phyloP scores from a whole-genome alignment of 92 coral and sea anemone species.

The Epizoanthus rinbou region DNA sequence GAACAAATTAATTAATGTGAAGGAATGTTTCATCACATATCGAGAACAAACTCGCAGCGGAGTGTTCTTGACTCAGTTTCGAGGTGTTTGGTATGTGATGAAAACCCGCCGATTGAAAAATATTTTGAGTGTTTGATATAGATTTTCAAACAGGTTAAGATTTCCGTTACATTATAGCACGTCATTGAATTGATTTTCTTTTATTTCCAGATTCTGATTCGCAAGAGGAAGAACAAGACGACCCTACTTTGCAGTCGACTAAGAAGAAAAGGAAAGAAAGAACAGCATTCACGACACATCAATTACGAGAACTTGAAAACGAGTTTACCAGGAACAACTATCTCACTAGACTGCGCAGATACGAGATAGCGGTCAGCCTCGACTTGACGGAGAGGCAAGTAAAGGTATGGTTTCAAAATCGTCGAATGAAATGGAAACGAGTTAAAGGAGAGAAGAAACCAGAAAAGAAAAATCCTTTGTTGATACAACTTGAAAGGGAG shows the following conservation, averaged over 20 bases:
- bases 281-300: constrained; percentile 98
- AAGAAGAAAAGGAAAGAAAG: constrained; percentile 93
- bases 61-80: too few species aligned
- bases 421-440: constrained; percentile 98
- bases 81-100: too few species aligned
- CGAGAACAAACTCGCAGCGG: too few species aligned
- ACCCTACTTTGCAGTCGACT: constrained; percentile 13
- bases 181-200: too few species aligned
- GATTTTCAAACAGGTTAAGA: too few species aligned
- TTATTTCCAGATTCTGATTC: constrained; percentile 34
- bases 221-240: constrained; percentile 41
- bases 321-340: constrained; percentile 95
- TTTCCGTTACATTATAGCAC: too few species aligned
- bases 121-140: too few species aligned
- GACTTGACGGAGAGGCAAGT: constrained; percentile 98
- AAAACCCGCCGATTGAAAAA: too few species aligned
- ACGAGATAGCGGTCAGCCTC: constrained; percentile 97
- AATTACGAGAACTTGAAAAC: constrained; percentile 95
- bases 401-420: constrained; percentile 97
- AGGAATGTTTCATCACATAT: too few species aligned
- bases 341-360: constrained; percentile 92
- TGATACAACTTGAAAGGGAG: constrained; percentile 80
- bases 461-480: constrained; percentile 85
- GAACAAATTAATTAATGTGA: too few species aligned
- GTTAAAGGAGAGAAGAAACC: constrained; percentile 98